A percentile compares a stretch with the other conserved stretches of the same genome.
These are phyloP conservation scores for Tiaroga cobitis DNA, from an alignment of 2,797 vertebrate genomes.

Conservation along the genomic window DNA sequence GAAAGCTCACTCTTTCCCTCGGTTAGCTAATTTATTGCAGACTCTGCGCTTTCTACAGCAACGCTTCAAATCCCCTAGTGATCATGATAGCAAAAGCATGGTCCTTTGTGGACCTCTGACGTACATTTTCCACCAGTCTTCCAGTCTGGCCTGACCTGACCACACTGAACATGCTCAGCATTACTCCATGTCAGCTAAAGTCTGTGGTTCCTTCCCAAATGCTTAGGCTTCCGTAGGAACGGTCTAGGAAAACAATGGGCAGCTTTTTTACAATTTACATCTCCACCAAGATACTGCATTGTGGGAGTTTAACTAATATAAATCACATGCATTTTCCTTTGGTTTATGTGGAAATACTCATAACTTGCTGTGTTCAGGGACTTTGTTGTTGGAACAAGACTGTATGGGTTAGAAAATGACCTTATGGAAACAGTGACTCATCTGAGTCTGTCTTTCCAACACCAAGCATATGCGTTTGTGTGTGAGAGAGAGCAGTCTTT, in stretches of 20 bases:
- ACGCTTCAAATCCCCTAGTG: conserved; percentile 55
- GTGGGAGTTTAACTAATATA: conserved; percentile 44
- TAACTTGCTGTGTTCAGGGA: conserved; percentile 64
- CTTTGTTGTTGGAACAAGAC: conserved; percentile 62
- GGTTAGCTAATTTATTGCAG: conserved; percentile 71
- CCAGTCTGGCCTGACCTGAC: conserved; percentile 61
- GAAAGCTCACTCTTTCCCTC: conserved; percentile 66
- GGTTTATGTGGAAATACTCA: conserved; percentile 68
- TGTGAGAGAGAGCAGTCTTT: conserved; percentile 30
- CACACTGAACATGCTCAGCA: conserved; percentile 66
- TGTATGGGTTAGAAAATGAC: conserved; percentile 69
- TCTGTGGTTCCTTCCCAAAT: conserved; percentile 11
- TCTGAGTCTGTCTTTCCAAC: conserved; percentile 59
- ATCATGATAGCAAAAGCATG: conserved; percentile 63
- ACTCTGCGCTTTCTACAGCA: conserved; percentile 69
- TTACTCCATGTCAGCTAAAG: conserved; percentile 34
- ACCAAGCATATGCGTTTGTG: conserved; percentile 38
- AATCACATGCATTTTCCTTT: conserved; percentile 72
- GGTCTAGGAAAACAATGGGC: conserved; percentile 27
- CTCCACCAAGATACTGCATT: conserved; percentile 36
- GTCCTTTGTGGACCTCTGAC: conserved; percentile 57
- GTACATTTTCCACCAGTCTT: conserved; percentile 73
- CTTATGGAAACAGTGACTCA: conserved; percentile 77
- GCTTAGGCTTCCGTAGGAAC: conserved; percentile 33
- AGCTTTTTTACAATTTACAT: conserved; percentile 12